A percentile compares a stretch with the other conserved stretches of the same genome.
Conservation (phyloP, 2,113 vertebrate genomes). For the Engraulis encrasicolus region DNA sequence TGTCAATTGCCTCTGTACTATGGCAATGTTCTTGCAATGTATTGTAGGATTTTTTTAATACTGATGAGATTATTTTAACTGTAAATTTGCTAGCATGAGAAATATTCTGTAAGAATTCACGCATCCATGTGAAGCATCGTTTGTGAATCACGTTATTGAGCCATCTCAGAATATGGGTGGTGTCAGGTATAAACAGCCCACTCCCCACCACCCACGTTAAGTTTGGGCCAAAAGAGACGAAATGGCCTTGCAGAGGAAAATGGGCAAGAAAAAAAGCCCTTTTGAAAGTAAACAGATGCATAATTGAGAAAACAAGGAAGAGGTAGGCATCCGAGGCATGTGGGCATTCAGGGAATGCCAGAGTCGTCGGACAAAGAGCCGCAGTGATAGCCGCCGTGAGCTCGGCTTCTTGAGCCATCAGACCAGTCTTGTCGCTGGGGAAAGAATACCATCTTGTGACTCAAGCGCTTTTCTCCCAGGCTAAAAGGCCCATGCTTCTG, state of each 20-base stretch:
- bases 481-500: conserved; percentile 68
- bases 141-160: not conserved
- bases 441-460: conserved; percentile 70
- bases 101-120: not conserved
- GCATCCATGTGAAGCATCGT: not conserved
- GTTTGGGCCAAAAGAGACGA: conserved; percentile 76
- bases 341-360: conserved; percentile 92
- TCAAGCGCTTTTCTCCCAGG: conserved; percentile 82
- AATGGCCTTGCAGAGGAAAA: conserved; percentile 55
- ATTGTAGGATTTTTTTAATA: not conserved
- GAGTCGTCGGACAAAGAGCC: conserved; percentile 73
- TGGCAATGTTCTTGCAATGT: not conserved
- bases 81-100: not conserved
- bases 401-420: conserved; percentile 66
- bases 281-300: conserved; percentile 94
- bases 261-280: conserved; percentile 87
- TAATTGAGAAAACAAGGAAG: conserved; percentile 99
- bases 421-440: conserved; percentile 59
- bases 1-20: not conserved
- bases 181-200: conserved; percentile 54
- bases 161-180: not conserved
- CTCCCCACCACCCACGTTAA: conserved; percentile 72
- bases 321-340: conserved; percentile 89
- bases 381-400: conserved; percentile 77
- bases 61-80: not conserved